Percentiles rank a stretch among this genome's conserved stretches.
These are phyloP conservation scores for Eudemis profundana DNA, from an alignment of 2,888 invertebrate genomes.

Conservation along the genomic window DNA sequence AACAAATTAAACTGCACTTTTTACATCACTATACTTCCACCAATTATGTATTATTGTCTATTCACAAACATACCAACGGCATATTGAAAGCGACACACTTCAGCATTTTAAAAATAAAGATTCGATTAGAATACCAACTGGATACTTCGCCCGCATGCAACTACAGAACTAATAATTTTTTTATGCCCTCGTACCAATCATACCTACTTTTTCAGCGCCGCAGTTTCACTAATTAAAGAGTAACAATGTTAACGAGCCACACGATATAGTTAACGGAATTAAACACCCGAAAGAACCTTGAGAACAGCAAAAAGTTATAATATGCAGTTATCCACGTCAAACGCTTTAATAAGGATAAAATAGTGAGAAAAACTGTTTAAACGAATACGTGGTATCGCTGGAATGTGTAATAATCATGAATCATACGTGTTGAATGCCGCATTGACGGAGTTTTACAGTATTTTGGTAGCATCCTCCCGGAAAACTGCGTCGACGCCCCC, in stretches of 20 bases:
- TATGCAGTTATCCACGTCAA: slow-evolving; percentile 51
- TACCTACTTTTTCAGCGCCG: slow-evolving; percentile 33
- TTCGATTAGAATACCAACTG: not conserved
- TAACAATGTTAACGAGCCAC: slow-evolving; percentile 29
- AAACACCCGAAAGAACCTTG: slow-evolving; percentile 31
- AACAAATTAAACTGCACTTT: too few species aligned
- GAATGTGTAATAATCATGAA: slow-evolving; percentile 3
- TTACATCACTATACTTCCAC: too few species aligned
- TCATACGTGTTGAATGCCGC: slow-evolving; percentile 3
- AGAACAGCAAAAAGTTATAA: slow-evolving; percentile 20
- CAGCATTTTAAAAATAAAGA: slow-evolving; percentile 19
- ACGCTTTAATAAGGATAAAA: slow-evolving; percentile 45
- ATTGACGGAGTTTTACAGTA: slow-evolving; percentile 27
- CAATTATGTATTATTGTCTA: too few species aligned
- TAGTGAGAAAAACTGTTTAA: slow-evolving; percentile 13
- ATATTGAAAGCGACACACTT: slow-evolving; percentile 38
- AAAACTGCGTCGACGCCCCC: slow-evolving; percentile 63
- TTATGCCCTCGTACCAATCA: slow-evolving; percentile 8
- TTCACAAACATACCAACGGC: slow-evolving; percentile 32
- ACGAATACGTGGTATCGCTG: not conserved
- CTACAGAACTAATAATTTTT: slow-evolving; percentile 2
- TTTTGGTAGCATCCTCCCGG: slow-evolving; percentile 18
- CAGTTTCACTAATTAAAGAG: slow-evolving; percentile 33
- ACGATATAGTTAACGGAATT: slow-evolving; percentile 22
- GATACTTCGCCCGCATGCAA: not conserved